These are phyloP conservation scores for Micromys minutus DNA, from an alignment of 2,113 vertebrate genomes.

Conservation along the genomic window DNA sequence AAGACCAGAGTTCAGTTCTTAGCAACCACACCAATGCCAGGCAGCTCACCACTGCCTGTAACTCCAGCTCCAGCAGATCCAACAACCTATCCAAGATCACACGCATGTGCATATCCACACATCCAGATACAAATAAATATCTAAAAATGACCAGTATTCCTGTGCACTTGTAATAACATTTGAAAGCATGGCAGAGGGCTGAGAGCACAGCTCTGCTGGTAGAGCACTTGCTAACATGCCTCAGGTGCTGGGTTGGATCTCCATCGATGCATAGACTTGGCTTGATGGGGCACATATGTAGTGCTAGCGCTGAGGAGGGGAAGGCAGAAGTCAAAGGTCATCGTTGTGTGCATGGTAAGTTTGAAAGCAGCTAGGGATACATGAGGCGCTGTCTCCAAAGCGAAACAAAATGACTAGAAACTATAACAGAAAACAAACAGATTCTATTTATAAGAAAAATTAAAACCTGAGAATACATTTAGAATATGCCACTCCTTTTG, in stretches of 20 bases:
- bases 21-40: background rate
- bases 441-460: background rate
- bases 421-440: background rate
- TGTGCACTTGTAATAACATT: background rate
- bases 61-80: background rate
- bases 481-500: background rate
- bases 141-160: background rate
- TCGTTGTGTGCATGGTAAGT: background rate
- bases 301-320: background rate
- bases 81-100: background rate
- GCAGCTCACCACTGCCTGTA: background rate
- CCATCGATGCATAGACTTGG: background rate
- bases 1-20: background rate
- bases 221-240: background rate
- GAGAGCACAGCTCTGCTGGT: background rate
- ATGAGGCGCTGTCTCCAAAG: background rate
- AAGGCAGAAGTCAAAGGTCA: background rate
- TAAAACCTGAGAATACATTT: background rate
- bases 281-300: background rate
- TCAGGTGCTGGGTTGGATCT: background rate
- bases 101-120: background rate
- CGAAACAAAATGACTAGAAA: background rate
- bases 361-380: too few relatives aligned
- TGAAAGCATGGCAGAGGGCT: too few relatives aligned
- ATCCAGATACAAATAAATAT: background rate